Conservation (phyloP, 2,113 vertebrate species). For the Bufo bufo region DNA sequence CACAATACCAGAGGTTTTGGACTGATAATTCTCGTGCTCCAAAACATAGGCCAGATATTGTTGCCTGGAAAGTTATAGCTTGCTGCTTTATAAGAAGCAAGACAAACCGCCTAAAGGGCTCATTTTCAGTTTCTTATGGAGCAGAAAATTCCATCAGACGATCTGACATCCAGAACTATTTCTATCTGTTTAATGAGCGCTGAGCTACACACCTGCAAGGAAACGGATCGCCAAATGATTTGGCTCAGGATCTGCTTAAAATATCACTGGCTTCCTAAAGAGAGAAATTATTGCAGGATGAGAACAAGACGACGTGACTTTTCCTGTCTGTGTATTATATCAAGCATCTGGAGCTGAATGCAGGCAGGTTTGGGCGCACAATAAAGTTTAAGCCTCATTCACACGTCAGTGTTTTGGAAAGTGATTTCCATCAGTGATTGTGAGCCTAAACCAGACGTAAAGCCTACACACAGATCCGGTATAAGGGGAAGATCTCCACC, state of each 20-base stretch:
- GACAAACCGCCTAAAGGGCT: background rate
- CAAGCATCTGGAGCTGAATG: background rate
- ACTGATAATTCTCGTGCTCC: slow-evolving; percentile 27
- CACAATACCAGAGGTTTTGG: slow-evolving; percentile 37
- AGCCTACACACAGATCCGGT: no score
- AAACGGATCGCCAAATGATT: slow-evolving; percentile 14
- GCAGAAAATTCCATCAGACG: slow-evolving; percentile 21
- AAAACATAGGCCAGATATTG: background rate
- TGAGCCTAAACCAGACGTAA: no score
- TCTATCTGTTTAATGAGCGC: slow-evolving; percentile 26
- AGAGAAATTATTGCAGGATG: slow-evolving; percentile 18
- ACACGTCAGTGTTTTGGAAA: no score
- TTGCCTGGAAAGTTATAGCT: background rate
- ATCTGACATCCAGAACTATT: slow-evolving; percentile 8
- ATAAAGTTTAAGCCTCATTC: no score
- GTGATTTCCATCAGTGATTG: no score
- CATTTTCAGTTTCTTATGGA: background rate
- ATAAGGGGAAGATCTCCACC: no score
- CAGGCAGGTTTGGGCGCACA: no score
- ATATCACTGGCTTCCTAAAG: slow-evolving; percentile 18
- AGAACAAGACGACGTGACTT: background rate
- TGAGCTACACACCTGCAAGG: slow-evolving; percentile 36
- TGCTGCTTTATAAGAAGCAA: background rate
- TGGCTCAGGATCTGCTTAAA: slow-evolving; percentile 28
- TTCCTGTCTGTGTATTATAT: slow-evolving; percentile 3